Evolutionary conservation across 2,888 invertebrate species (phyloP).

Genomic region (Ornithoptera alexandrae): DNA sequence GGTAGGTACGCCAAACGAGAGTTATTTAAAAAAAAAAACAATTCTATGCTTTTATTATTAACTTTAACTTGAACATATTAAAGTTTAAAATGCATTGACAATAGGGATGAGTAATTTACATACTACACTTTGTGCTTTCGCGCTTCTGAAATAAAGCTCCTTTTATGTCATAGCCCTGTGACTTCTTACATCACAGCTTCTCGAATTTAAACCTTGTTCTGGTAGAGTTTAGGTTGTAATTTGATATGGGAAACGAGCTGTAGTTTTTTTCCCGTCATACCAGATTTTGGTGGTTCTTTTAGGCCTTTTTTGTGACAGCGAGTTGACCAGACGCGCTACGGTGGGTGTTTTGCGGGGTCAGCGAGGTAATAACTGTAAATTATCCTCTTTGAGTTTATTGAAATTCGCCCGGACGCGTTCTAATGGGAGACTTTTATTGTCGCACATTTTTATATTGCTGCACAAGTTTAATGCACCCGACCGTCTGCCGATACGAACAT

Average conservation of each 20-base stretch:
- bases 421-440: conserved; percentile 62
- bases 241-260: conserved; percentile 36
- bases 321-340: conserved; percentile 61
- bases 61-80: conserved; percentile 40
- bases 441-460: conserved; percentile 33
- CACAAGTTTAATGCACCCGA: conserved; percentile 20
- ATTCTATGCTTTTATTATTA: conserved; percentile 38
- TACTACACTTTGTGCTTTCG: conserved; percentile 77
- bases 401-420: conserved; percentile 66
- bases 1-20: conserved; percentile 79
- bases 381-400: conserved; percentile 76
- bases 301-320: conserved; percentile 70
- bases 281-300: conserved; percentile 71
- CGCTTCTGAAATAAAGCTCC: conserved; percentile 76
- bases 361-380: conserved; percentile 79
- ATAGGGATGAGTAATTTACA: conserved; percentile 49
- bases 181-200: conserved; percentile 37
- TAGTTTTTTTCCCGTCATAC: conserved; percentile 70
- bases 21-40: conserved; percentile 54
- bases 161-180: conserved; percentile 60
- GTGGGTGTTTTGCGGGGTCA: conserved; percentile 80
- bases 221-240: conserved; percentile 45
- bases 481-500: background rate
- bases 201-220: conserved; percentile 42
- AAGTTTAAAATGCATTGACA: conserved; percentile 42